Conservation (phyloP, 2,113 vertebrate genomes). For the Nibea albiflora region DNA sequence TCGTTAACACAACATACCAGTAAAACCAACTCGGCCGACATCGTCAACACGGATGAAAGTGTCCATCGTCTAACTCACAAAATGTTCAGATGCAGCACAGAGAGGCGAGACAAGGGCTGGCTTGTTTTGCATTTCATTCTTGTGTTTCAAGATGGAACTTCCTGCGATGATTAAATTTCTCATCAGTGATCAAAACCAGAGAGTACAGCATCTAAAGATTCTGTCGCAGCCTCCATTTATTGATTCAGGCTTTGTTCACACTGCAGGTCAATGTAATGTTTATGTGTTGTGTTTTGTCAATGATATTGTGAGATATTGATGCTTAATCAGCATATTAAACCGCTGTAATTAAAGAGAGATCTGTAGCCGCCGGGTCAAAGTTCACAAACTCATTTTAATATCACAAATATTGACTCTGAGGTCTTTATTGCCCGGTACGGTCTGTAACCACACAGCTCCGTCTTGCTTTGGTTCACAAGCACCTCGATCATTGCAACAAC, state of each 20-base stretch:
- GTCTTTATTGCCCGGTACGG: not conserved
- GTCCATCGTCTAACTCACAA: not conserved
- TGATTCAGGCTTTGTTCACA: not conserved
- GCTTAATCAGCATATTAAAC: not conserved
- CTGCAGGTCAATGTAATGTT: not conserved
- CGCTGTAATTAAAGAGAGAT: not conserved
- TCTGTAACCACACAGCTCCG: not conserved
- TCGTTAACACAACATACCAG: constrained; percentile 21
- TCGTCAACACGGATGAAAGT: not conserved
- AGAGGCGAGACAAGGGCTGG: not conserved
- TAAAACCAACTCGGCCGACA: constrained; percentile 28
- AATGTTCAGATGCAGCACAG: not conserved
- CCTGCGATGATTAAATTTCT: not conserved
- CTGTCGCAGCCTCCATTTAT: not conserved
- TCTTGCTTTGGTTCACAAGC: not conserved
- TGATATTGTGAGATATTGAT: not conserved
- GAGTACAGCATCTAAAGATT: not conserved
- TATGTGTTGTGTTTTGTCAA: not conserved
- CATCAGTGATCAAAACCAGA: not conserved
- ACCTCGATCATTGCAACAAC: constrained; percentile 38
- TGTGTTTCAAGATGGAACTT: not conserved
- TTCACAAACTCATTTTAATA: not conserved
- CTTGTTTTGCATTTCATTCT: not conserved
- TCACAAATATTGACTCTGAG: not conserved
- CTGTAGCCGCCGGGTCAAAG: not conserved